Evolutionary conservation across 2,797 vertebrate genomes (phyloP).

Genomic region (Thaleichthys pacificus): DNA sequence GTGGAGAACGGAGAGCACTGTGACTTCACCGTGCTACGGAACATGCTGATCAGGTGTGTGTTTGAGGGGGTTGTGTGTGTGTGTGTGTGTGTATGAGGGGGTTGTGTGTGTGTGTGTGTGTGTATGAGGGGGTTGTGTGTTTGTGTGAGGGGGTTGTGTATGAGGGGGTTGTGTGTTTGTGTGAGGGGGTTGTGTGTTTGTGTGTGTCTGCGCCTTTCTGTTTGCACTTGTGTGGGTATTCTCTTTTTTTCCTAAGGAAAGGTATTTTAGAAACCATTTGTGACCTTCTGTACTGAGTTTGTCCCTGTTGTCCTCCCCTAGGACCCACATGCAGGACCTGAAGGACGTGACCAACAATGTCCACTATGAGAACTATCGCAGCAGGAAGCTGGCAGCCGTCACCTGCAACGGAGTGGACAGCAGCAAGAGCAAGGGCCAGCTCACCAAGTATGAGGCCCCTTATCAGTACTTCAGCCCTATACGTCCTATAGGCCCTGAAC

Average conservation of each 20-base stretch:
- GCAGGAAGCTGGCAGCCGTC: conserved; percentile 77
- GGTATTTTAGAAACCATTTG: neutral
- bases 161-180: neutral
- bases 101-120: neutral
- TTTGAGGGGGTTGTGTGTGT: neutral
- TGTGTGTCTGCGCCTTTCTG: neutral
- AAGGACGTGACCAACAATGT: conserved; percentile 82
- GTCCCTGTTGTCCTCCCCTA: conserved; percentile 24
- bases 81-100: neutral
- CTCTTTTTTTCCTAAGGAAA: neutral
- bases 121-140: too few relatives aligned
- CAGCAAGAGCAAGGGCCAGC: conserved; percentile 74
- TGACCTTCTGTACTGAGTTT: neutral
- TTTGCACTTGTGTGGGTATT: too few relatives aligned
- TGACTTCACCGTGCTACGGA: conserved; percentile 79
- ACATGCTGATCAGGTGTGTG: conserved; percentile 79
- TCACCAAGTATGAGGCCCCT: conserved; percentile 71
- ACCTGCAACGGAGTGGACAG: conserved; percentile 77
- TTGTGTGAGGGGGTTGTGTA: neutral
- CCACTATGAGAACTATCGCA: conserved; percentile 80
- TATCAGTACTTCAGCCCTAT: too few relatives aligned
- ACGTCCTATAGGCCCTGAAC: too few relatives aligned
- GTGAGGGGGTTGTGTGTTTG: neutral
- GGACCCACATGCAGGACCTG: conserved; percentile 80
- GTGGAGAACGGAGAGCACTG: conserved; percentile 82